Base-by-base conservation (phyloP, 1,140 invertebrate genomes). In the Apocrypta bakeri region DNA sequence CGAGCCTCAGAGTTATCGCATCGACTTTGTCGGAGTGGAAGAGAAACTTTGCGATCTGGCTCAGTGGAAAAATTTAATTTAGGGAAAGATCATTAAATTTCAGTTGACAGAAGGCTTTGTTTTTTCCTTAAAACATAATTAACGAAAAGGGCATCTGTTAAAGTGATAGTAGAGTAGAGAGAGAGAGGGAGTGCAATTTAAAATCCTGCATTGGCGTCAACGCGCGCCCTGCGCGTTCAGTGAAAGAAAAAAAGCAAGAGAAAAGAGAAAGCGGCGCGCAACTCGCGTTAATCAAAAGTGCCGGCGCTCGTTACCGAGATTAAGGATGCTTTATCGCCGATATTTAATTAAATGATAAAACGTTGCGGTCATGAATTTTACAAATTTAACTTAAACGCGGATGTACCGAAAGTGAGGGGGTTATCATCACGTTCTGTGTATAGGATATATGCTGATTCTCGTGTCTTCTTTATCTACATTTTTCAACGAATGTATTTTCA, bases 291-390 rank as follows among this genome's bases (percentile, higher is more conserved):
- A 87, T 88, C 85, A 87, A 87, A 88, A 88, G 86, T 85, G 81
- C 79, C 85, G 85, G 84, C 85, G 79, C 86, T 87, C 85, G 85
- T 88, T 88, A 86, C 84, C 66, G 85, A 87, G 86, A 87, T 89
- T 87, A 88, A 87, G 83, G 87, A 87, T 84, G 82, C 86, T 89
- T 88, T 87, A 88, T 88, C 87, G 86, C 81, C 86, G 86, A 90
- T 90, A 88, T 88, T 88, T 90, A 88, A 90, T 89, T 88, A 89
- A 89, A 87, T 84, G 84, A 85, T 86, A 87, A 87, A 88, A 87
- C 79, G 82, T 87, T 85, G 85, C 85, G 85, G 84, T 76, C 71
- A 72, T 83, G 79, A 84, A 87, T 86, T 85, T 84, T 85, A 85
- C 83, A 85, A 88, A 87, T 87, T 85, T 76, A 86, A 86, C 83